Base-by-base conservation (phyloP, 30 jellyfish, hydroid and myxozoan species). In the Hydractinia echinata region DNA sequence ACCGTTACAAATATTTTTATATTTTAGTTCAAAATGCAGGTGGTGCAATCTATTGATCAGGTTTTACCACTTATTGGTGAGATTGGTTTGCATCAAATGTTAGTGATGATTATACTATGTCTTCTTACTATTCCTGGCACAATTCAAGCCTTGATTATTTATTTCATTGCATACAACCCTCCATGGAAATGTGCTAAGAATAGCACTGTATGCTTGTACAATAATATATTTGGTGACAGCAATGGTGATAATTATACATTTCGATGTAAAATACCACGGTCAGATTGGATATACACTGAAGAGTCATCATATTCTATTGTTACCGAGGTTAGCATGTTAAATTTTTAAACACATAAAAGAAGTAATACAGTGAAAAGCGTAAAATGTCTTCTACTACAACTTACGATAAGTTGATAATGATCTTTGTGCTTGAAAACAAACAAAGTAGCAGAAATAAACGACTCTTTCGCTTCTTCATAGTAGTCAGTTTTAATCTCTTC, bases 41-140 rank as follows among this genome's bases (percentile, higher is more conserved):
- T 30, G 10, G 70, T 80, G 10, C 48, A 14, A 11, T 30, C 55
- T 39, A 82, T 94, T 53, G 99, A 94, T 54, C 84, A 88, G 54
- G 83, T 86, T 51, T 76, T 94, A 55, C 96, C 93, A 7, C 61
- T 88, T 16, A 82, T 94, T 60, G 99, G 99, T n/a, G 99, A 94
- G 61, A 77, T 88, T 81, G 96, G 97, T 15, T 76, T 84, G 55
- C 87, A 67, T 78, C 99, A 94, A 84, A 84, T 94, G 10, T 64
- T 94, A 30, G 73, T 88, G 51, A 89, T 89, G 56, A 52, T 64
- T 10, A 87, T 87, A 10, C 85, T 88, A 67, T 94, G 96, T 77
- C 61, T 94, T 13, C 66, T 82, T 79, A 86, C 85, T 16, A 48
- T 84, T 30, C 99, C 99, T 6, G 88, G 83, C 0, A 61, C 96